Evolutionary conservation across 2,888 invertebrate species (phyloP), one percentile per base, ranked within the genome.

Genomic region (Griposia aprilina): DNA sequence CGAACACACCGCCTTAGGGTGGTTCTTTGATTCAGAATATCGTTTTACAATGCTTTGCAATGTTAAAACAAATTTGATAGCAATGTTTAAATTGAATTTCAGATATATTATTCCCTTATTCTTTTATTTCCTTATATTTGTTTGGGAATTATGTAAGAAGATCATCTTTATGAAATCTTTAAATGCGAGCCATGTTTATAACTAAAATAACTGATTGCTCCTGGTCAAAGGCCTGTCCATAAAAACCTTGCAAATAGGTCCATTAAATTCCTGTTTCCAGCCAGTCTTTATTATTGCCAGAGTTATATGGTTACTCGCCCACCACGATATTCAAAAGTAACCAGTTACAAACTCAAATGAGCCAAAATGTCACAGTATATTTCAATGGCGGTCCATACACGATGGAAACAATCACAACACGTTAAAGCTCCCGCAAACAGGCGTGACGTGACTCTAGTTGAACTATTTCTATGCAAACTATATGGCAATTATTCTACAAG

Each of bases 1-100:
- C 45, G 60, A 80, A 84, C 20, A 69, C 17, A 69, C 20, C 41
- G 74, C 82, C 74, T 59, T 13, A 41, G 59, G 80, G 71, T 36
- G 36, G 59, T 41, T n/a, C 69, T 85, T 84, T 77, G 76, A 82
- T 87, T 82, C 60, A 26, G 62, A 80, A 76, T 87, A 80, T 87
- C 63, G 70, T 41, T 66, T 86, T 71, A 80, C 65, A 72, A 30
- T 82, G 20, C 10, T 20, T 65, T 41, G 63, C 48, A 71, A 81
- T 3, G 57, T 69, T 76, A 23, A 52, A 84, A 81, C 52, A 74
- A 87, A 81, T 84, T 77, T 71, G 70, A 74, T 13, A 55, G 74
- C 68, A 73, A 55, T 67, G 55, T 76, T 74, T 23, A 17, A 79
- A 67, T 78, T 66, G 62, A 77, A 62, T 75, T 76, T 68, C n/a